Evolutionary conservation across 1,140 invertebrate genomes (phyloP).

Genomic region (Drosophila takahashii): DNA sequence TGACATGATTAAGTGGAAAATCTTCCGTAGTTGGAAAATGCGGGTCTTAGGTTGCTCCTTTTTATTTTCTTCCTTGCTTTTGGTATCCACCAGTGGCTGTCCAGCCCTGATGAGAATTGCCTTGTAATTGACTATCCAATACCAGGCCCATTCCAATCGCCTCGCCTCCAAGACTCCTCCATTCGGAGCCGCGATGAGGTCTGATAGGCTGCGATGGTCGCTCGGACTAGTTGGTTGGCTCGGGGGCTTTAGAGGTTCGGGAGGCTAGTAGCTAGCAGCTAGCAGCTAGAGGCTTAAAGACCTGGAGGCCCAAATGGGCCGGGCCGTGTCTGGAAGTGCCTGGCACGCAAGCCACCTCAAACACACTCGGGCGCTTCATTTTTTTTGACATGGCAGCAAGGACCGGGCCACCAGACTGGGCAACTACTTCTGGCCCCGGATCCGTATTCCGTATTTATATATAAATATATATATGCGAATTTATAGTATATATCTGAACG

Average conservation of each 20-base stretch:
- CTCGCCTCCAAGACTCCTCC: conserved; percentile 18
- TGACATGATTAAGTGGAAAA: too few relatives aligned
- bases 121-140: conserved; percentile 45
- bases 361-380: conserved; percentile 36
- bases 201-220: conserved; percentile 74
- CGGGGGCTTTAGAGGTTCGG: conserved; percentile 4
- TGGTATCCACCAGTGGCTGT: conserved; percentile 28
- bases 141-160: background rate
- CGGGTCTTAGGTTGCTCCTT: too few relatives aligned
- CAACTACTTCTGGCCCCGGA: conserved; percentile 70
- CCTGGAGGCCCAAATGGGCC: conserved; percentile 34
- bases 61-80: too few relatives aligned
- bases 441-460: conserved; percentile 46
- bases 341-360: conserved; percentile 63
- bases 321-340: conserved; percentile 70
- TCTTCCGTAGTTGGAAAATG: too few relatives aligned
- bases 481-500: conserved; percentile 40
- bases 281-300: conserved; percentile 4
- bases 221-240: conserved; percentile 62
- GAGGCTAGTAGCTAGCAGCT: conserved; percentile 5
- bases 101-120: conserved; percentile 32
- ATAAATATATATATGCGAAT: conserved; percentile 27
- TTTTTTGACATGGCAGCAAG: conserved; percentile 72
- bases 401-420: conserved; percentile 62
- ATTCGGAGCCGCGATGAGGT: conserved; percentile 30